These are phyloP conservation scores for Camponotus fellah DNA, from an alignment of 2,888 invertebrate genomes.

Conservation along the genomic window DNA sequence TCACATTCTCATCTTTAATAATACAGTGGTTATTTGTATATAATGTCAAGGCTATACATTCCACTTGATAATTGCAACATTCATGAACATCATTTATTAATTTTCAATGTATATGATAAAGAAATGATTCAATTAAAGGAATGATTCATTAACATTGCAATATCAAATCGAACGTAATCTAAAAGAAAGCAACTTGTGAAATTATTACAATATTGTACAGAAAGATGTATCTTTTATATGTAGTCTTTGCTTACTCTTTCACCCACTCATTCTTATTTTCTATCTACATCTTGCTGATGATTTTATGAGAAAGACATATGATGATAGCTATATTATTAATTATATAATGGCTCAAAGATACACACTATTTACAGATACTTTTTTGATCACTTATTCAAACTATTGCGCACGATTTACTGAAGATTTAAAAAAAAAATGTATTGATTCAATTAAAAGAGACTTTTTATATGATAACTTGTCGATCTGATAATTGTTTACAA, in stretches of 20 bases:
- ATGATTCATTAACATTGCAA: neutral
- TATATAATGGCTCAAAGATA: slow-evolving; percentile 22
- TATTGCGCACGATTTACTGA: neutral
- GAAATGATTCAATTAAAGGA: neutral
- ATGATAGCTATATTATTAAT: neutral
- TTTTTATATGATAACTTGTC: neutral
- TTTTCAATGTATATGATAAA: neutral
- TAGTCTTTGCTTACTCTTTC: neutral
- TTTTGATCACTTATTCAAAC: slow-evolving; percentile 35
- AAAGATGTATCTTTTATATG: neutral
- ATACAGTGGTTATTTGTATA: slow-evolving; percentile 8
- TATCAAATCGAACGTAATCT: neutral
- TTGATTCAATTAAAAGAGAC: neutral
- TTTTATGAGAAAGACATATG: slow-evolving; percentile 17
- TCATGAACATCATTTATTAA: neutral
- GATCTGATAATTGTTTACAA: neutral
- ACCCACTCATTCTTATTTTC: neutral
- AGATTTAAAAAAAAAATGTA: slow-evolving; percentile 10
- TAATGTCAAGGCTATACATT: neutral
- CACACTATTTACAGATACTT: slow-evolving; percentile 39
- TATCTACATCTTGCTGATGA: neutral
- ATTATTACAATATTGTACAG: slow-evolving; percentile 3
- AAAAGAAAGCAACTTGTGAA: slow-evolving; percentile 6
- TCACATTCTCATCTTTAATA: slow-evolving; percentile 6
- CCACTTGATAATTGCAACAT: neutral